Evolutionary conservation across 1,140 invertebrate genomes (phyloP).

Genomic region (Cataglyphis hispanica): DNA sequence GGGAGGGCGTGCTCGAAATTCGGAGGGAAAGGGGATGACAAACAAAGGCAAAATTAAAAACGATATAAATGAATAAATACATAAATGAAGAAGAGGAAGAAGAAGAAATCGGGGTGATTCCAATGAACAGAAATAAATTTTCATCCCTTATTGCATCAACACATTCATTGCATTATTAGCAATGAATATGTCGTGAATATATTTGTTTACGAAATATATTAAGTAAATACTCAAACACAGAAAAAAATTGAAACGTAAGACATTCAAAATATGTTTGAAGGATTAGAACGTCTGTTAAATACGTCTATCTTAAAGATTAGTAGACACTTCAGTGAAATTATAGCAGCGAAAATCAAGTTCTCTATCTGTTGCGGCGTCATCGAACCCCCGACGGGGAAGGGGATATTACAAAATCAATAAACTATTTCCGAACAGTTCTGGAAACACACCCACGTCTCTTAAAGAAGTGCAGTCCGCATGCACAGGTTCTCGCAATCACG

Average conservation of each 20-base stretch:
- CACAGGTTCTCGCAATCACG: slow-evolving; percentile 43
- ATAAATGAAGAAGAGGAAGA: neutral
- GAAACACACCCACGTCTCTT: slow-evolving; percentile 47
- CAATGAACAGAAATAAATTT: neutral
- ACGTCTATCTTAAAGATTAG: neutral
- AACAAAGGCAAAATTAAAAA: neutral
- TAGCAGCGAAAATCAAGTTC: slow-evolving; percentile 33
- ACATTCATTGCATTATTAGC: slow-evolving; percentile 14
- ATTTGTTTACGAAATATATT: neutral
- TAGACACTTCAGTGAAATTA: slow-evolving; percentile 32
- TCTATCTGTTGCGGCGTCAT: slow-evolving; percentile 44
- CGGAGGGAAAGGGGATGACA: neutral
- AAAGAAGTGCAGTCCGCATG: slow-evolving; percentile 37
- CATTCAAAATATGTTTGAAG: slow-evolving; percentile 9
- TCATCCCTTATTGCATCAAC: slow-evolving; percentile 12
- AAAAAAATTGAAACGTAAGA: neutral
- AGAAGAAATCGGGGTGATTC: neutral
- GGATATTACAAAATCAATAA: slow-evolving; percentile 52
- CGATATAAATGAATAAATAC: neutral
- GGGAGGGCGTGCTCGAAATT: neutral
- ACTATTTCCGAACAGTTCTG: slow-evolving; percentile 41
- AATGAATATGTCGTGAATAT: neutral
- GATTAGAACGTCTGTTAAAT: slow-evolving; percentile 7
- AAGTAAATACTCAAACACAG: neutral
- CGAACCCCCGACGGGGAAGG: neutral